phyloP scores from a whole-genome alignment of 2,888 invertebrate species.

The Stegana nigrithorax region DNA sequence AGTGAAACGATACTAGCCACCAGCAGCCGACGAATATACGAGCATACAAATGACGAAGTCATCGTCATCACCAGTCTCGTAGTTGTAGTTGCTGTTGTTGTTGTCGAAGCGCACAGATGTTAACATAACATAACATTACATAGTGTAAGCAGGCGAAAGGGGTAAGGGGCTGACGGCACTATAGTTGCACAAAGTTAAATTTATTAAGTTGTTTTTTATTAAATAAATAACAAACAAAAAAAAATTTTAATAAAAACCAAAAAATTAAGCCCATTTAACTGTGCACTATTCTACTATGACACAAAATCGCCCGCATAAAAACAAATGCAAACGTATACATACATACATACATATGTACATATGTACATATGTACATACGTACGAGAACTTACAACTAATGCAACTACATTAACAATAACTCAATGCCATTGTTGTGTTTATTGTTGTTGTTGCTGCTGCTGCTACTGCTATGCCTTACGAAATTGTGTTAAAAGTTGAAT shows the following conservation, averaged over 20 bases:
- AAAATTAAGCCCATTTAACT: conserved; percentile 51
- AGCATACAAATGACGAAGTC: conserved; percentile 14
- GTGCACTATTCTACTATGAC: too few species aligned
- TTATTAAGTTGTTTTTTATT: too few species aligned
- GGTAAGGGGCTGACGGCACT: too few species aligned
- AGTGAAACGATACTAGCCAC: not conserved
- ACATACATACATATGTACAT: not conserved
- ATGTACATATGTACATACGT: too few species aligned
- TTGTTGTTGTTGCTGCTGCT: conserved; percentile 3
- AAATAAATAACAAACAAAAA: too few species aligned
- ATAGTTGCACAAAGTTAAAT: too few species aligned
- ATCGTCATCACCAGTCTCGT: not conserved
- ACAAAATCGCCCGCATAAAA: conserved; percentile 53
- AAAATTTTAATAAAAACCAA: not conserved
- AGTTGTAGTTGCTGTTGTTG: too few species aligned
- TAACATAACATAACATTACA: too few species aligned
- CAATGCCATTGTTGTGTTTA: not conserved
- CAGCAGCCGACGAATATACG: not conserved
- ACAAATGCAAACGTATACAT: conserved; percentile 43
- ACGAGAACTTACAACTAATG: too few species aligned
- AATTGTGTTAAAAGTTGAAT: conserved; percentile 68
- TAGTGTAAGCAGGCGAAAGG: too few species aligned
- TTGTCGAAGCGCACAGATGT: too few species aligned
- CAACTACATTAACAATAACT: conserved; percentile 25
- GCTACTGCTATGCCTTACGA: conserved; percentile 43